Base-by-base conservation (phyloP, 2,888 invertebrate genomes). In the Copidosoma aretas region DNA sequence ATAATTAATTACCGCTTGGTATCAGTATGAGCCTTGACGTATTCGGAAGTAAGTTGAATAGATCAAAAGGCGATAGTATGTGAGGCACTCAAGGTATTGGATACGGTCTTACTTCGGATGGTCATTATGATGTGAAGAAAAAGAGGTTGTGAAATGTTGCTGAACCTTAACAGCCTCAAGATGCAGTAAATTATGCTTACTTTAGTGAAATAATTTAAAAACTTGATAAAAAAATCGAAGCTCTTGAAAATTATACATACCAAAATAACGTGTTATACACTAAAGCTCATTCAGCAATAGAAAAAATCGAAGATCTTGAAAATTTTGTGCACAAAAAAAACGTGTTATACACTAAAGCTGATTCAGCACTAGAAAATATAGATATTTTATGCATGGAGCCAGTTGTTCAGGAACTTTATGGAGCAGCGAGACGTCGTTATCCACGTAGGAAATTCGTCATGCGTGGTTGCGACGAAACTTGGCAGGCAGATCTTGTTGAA, bases 381-480 rank as follows among this genome's bases (percentile, higher is more conserved):
- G 32, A 32, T 5, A 32, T 8, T 32, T 32, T 5, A 32, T 5
- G 8, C 32, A 32, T 32, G 8, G 8, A 32, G 8, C 4, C 1
- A n/a, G 17, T 57, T n/a, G 39, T 57, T 17, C 4, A 57, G n/a
- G 57, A 57, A 19, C 57, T 57, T n/a, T 39, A 57, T 32, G 32
- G 32, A 39, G n/a, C 39, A 1, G 57, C 57, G 10, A 1, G 57
- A 39, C 39, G 57, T n/a, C 25, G 32, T 12, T 57, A 57, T 57
- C 19, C 10, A 3, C 57, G n/a, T 17, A 5, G 39, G 32, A 57
- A 17, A n/a, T 57, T 57, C 10, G 12, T n/a, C n/a, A 32, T 57
- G 10, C 57, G 32, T n/a, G 32, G n/a, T 17, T 39, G 84, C 8
- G 78, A 84, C 75, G 60, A 72, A 60, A 67, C 68, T 1, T 73